These are phyloP conservation scores for Albula glossodonta DNA, from an alignment of 2,113 vertebrate species.

Conservation along the genomic window DNA sequence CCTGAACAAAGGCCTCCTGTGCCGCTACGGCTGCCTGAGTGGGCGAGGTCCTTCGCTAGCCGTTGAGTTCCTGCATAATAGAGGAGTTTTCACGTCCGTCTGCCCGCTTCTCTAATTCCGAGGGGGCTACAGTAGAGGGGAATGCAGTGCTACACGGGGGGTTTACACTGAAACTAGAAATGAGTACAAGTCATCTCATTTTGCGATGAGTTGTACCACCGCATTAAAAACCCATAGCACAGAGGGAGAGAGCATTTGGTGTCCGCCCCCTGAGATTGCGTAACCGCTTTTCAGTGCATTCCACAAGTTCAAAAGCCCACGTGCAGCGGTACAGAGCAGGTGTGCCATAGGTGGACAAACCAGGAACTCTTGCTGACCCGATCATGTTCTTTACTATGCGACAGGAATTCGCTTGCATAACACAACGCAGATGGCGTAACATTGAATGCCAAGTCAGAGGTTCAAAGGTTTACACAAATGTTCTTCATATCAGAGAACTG, in stretches of 20 bases:
- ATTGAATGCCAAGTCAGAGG: background rate
- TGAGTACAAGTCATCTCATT: background rate
- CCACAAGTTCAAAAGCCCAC: background rate
- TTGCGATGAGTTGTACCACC: background rate
- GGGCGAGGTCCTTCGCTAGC: slow-evolving; percentile 13
- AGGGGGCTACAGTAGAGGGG: background rate
- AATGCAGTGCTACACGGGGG: background rate
- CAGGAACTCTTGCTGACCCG: too few species aligned
- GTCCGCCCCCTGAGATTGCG: background rate
- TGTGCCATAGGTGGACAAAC: background rate
- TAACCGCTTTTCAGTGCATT: background rate
- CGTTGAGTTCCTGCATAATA: slow-evolving; percentile 24
- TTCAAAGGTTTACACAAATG: background rate
- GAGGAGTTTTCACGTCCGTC: background rate
- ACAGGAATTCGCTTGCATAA: background rate
- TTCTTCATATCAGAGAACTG: background rate
- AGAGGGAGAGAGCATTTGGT: background rate
- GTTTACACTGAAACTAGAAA: background rate
- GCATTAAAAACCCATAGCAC: background rate
- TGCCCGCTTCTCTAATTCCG: background rate
- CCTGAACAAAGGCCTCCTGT: slow-evolving; percentile 23
- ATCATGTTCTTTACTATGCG: background rate
- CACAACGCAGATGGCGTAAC: background rate
- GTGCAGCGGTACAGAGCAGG: background rate
- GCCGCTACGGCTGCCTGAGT: background rate